These are phyloP conservation scores for Oplegnathus fasciatus DNA, from an alignment of 2,113 vertebrate species.

Conservation along the genomic window DNA sequence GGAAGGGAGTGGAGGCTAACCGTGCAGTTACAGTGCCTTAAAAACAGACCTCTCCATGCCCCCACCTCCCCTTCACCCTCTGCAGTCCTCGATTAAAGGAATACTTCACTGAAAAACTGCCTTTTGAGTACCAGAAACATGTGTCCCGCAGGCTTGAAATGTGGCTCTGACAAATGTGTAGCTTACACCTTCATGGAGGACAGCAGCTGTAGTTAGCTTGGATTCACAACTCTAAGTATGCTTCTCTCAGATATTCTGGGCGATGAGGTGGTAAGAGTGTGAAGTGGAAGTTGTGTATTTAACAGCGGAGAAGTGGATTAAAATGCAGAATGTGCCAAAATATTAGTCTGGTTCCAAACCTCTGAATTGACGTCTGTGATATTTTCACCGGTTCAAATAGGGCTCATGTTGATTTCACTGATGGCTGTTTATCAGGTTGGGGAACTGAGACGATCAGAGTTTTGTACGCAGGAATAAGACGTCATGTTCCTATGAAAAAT, in stretches of 20 bases:
- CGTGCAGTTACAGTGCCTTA: slow-evolving; percentile 77
- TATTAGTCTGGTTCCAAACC: neutral
- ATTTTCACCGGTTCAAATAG: neutral
- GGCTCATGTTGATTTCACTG: too few species aligned
- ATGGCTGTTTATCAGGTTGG: too few species aligned
- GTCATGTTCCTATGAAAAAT: neutral
- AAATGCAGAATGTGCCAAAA: neutral
- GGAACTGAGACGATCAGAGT: too few species aligned
- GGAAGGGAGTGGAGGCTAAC: slow-evolving; percentile 38
- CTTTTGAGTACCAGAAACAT: neutral
- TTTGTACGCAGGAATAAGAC: too few species aligned
- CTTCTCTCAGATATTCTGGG: neutral
- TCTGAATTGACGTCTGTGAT: too few species aligned
- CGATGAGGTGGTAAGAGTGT: neutral
- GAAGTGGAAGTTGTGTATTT: neutral
- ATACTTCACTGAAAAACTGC: slow-evolving; percentile 7
- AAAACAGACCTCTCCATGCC: slow-evolving; percentile 15
- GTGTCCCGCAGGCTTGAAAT: neutral
- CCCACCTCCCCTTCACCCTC: slow-evolving; percentile 1
- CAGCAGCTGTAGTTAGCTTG: neutral
- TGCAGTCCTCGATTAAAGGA: slow-evolving; percentile 23
- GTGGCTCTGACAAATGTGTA: neutral
- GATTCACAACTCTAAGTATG: neutral
- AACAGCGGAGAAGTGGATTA: neutral
- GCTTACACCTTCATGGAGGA: slow-evolving; percentile 11